Percentiles rank a stretch among this genome's conserved stretches.
These are phyloP conservation scores for Pachypeltis micranthus DNA, from an alignment of 1,140 invertebrate genomes.

Conservation along the genomic window DNA sequence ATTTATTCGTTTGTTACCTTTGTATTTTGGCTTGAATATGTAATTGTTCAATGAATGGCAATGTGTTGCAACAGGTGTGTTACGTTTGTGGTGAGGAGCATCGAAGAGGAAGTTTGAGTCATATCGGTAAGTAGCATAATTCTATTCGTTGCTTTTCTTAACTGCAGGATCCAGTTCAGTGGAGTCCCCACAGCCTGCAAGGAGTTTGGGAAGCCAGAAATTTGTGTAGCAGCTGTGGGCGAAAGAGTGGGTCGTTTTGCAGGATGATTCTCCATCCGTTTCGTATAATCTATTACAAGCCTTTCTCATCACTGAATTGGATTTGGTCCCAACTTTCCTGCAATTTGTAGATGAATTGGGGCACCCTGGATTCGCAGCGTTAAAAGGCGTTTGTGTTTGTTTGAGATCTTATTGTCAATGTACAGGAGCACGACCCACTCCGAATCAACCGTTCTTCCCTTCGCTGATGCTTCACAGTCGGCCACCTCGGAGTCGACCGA, in stretches of 20 bases:
- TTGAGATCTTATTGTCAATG: no score
- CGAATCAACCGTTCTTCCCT: conserved; percentile 63
- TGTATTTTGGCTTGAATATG: neutral
- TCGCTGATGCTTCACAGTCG: conserved; percentile 70
- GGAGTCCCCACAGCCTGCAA: no score
- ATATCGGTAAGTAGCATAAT: conserved; percentile 40
- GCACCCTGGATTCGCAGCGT: neutral
- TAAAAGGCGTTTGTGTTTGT: conserved; percentile 1
- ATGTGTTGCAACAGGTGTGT: conserved; percentile 35
- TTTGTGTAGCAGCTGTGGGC: no score
- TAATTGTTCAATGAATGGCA: neutral
- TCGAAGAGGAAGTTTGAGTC: conserved; percentile 58
- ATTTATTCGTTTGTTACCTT: no score
- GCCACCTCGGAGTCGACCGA: conserved; percentile 66
- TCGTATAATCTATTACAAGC: no score
- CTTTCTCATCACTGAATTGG: no score
- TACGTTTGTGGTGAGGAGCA: conserved; percentile 82
- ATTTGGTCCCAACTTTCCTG: no score
- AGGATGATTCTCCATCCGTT: no score
- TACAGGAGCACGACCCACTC: conserved; percentile 23
- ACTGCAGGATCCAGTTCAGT: no score
- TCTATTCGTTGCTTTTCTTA: no score
- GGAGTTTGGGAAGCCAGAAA: no score
- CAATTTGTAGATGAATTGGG: neutral
- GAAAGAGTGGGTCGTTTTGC: no score